These are phyloP conservation scores for Hippotragus niger DNA, from an alignment of 2,113 vertebrate species.

Conservation along the genomic window DNA sequence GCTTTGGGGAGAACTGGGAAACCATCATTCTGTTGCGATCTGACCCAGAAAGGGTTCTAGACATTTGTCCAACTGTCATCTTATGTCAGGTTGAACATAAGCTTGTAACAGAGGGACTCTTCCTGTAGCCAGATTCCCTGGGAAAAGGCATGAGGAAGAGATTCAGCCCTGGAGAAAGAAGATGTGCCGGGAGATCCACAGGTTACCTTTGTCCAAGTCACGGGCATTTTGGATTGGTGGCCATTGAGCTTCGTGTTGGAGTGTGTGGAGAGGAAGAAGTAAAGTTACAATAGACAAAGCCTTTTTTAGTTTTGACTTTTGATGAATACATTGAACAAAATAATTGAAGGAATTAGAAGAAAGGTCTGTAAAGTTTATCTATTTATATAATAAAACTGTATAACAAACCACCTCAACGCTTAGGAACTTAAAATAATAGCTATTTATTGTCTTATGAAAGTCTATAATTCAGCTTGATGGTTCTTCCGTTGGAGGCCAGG, in stretches of 20 bases:
- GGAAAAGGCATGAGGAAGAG: not conserved
- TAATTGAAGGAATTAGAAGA: not conserved
- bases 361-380: not conserved
- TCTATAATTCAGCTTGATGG: not conserved
- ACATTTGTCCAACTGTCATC: not conserved
- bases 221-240: not conserved
- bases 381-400: not conserved
- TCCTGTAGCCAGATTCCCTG: not conserved
- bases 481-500: accelerated
- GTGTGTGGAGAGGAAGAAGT: not conserved
- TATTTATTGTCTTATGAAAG: not conserved
- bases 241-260: not conserved
- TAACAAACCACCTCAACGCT: not conserved
- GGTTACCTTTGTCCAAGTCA: not conserved
- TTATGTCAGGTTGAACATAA: not conserved
- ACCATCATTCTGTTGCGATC: not conserved
- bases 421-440: not conserved
- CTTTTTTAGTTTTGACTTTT: not conserved
- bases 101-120: not conserved
- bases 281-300: not conserved
- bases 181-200: not conserved
- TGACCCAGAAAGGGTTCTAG: not conserved
- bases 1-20: not conserved
- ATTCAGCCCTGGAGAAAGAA: not conserved
- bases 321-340: not conserved